Conservation (phyloP, 1,140 invertebrate species). For the Macrotrachela quadricornifera region DNA sequence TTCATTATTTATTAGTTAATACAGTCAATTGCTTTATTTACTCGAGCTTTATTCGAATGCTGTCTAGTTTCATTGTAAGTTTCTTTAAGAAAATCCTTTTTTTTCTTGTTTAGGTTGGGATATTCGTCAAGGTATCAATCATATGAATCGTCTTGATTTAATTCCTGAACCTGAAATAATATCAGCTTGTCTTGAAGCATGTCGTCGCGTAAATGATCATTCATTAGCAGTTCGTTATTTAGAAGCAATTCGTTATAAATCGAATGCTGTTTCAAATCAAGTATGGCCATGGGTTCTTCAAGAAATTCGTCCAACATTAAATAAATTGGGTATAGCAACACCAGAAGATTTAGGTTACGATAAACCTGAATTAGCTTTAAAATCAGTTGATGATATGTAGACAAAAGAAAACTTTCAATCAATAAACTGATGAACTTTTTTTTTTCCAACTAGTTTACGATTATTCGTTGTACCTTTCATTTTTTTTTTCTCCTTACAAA, state of each 20-base stretch:
- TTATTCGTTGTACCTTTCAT: too few species aligned
- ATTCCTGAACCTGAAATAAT: slow-evolving; percentile 84
- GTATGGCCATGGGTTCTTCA: slow-evolving; percentile 77
- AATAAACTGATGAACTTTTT: too few species aligned
- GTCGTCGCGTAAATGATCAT: slow-evolving; percentile 75
- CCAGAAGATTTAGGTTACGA: slow-evolving; percentile 88
- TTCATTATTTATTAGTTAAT: too few species aligned
- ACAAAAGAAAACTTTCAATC: too few species aligned
- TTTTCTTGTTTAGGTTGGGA: slow-evolving; percentile 55
- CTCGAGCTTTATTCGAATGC: background rate
- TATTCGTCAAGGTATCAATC: slow-evolving; percentile 44
- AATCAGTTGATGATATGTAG: slow-evolving; percentile 7
- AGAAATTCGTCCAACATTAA: slow-evolving; percentile 71
- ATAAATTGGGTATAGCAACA: slow-evolving; percentile 75
- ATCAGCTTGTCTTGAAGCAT: slow-evolving; percentile 68
- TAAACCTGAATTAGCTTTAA: slow-evolving; percentile 59
- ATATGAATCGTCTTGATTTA: slow-evolving; percentile 58
- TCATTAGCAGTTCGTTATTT: slow-evolving; percentile 71
- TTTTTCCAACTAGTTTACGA: too few species aligned
- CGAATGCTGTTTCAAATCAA: slow-evolving; percentile 49
- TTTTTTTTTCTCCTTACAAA: too few species aligned
- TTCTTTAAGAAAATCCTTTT: slow-evolving; percentile 33
- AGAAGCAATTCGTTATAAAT: slow-evolving; percentile 58
- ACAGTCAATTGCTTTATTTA: background rate
- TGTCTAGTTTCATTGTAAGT: background rate